A percentile compares a stretch with the other conserved stretches of the same genome.
Conservation (phyloP, 1,140 invertebrate genomes). For the Drosophila sproati region DNA sequence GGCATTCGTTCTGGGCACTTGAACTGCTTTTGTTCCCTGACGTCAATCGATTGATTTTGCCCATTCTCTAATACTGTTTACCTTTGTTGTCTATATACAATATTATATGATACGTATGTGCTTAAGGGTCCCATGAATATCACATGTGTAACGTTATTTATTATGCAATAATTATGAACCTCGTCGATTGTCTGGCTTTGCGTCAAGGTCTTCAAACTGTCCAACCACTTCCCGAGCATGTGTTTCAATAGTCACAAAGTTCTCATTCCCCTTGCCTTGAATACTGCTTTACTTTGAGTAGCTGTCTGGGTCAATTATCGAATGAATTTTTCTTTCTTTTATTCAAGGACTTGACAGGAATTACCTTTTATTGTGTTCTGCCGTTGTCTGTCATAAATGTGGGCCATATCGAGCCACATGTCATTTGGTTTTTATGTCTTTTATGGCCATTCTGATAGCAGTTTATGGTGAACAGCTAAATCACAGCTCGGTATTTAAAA, state of each 20-base stretch:
- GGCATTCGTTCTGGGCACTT: conserved; percentile 34
- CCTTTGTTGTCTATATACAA: neutral
- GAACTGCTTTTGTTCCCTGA: conserved; percentile 54
- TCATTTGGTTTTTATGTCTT: conserved; percentile 60
- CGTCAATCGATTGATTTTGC: conserved; percentile 79
- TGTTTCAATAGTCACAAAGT: conserved; percentile 21
- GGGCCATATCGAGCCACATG: conserved; percentile 63
- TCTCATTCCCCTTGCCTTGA: conserved; percentile 25
- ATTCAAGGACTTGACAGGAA: conserved; percentile 12
- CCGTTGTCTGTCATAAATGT: conserved; percentile 44
- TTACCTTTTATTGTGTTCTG: conserved; percentile 21
- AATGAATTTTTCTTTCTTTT: neutral
- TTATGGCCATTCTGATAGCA: conserved; percentile 46
- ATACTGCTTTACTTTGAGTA: conserved; percentile 23
- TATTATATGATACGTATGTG: neutral
- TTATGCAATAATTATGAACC: conserved; percentile 74
- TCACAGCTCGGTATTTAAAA: neutral
- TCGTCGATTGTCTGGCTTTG: conserved; percentile 15
- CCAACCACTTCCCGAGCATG: conserved; percentile 1
- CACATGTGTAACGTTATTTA: conserved; percentile 51
- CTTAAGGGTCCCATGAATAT: conserved; percentile 58
- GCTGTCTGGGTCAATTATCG: conserved; percentile 30
- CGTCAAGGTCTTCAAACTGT: neutral
- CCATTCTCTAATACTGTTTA: conserved; percentile 1
- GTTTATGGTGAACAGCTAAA: conserved; percentile 54